Conservation (phyloP, 2,113 vertebrate species). For the Callopanchax toddi region DNA sequence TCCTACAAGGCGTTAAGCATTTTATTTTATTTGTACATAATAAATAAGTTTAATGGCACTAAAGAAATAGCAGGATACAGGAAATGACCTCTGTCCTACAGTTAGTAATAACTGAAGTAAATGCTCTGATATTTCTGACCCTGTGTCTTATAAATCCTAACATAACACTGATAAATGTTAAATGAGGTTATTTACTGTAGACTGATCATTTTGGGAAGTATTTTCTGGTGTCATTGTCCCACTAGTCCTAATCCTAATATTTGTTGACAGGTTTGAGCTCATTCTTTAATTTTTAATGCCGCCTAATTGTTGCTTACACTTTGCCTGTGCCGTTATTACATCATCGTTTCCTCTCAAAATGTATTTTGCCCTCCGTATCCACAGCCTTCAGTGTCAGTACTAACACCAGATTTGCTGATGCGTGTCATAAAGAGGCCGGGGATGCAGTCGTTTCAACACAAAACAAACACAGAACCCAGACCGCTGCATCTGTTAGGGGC, state of each 20-base stretch:
- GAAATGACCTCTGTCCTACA: constrained; percentile 12
- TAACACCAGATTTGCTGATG: neutral
- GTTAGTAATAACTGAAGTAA: constrained; percentile 20
- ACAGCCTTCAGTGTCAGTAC: constrained; percentile 6
- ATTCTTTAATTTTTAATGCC: neutral
- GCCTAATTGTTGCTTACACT: neutral
- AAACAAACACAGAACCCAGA: constrained; percentile 10
- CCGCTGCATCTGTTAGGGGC: constrained; percentile 11
- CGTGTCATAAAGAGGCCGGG: neutral
- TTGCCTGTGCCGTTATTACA: neutral
- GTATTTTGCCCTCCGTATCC: constrained; percentile 1
- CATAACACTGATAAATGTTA: constrained; percentile 12
- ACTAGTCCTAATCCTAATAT: neutral
- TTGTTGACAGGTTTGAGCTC: neutral
- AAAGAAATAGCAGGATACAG: constrained; percentile 5
- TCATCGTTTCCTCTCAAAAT: too few species aligned
- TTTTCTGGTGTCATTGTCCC: too few species aligned
- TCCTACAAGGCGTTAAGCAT: constrained; percentile 38
- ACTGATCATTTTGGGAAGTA: neutral
- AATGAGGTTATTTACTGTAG: constrained; percentile 4
- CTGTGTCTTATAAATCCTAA: constrained; percentile 8
- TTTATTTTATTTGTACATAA: constrained; percentile 49
- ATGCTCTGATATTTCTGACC: constrained; percentile 18
- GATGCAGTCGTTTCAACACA: neutral
- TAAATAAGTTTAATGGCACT: constrained; percentile 29